Evolutionary conservation across 2,888 invertebrate species (phyloP), one percentile per base, ranked within the genome.

Genomic region (Mellilla xanthometata): DNA sequence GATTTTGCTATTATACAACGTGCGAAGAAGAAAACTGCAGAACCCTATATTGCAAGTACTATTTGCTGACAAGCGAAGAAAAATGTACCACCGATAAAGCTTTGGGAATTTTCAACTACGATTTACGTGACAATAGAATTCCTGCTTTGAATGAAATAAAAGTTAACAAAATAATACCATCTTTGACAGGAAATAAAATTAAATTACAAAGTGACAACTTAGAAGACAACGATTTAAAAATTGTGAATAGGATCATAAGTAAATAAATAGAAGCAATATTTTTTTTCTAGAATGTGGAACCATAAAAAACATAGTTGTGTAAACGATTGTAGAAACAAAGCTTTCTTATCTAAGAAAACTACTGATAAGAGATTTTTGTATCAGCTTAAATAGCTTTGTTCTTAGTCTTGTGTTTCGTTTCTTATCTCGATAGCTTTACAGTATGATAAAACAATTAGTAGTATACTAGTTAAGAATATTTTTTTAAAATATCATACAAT

Each of bases 1-100:
- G 78, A 5, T 50, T 73, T 19, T 81, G 81, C 54, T 76, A 75
- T 42, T 82, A 76, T 35, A 65, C 63, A n/a, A 35, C 54, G 15
- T 78, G 76, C 43, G 55, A 70, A 41, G 23, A 65, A 9, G 52
- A 54, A 1, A 55, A 65, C 13, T 78, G 76, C 47, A 56, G 61
- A 47, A 24, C 62, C 13, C 51, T 58, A 27, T 69, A 71, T 54
- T 81, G 78, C 52, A 73, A 69, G 35, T 81, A 75, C 50, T 52
- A 72, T 51, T 58, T 80, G 44, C 43, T 80, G 12, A 73, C 58
- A 2, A 71, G 68, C 23, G 59, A 60, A 46, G 60, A 62, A 43
- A 65, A 65, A 40, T 81, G 76, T 54, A 50, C 60, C 1, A 47
- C 44, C 2, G 53, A 60, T 8, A 63, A 62, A 28, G 26, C 12